Conservation (phyloP, 1,140 invertebrate genomes). For the Drosophila miranda region DNA sequence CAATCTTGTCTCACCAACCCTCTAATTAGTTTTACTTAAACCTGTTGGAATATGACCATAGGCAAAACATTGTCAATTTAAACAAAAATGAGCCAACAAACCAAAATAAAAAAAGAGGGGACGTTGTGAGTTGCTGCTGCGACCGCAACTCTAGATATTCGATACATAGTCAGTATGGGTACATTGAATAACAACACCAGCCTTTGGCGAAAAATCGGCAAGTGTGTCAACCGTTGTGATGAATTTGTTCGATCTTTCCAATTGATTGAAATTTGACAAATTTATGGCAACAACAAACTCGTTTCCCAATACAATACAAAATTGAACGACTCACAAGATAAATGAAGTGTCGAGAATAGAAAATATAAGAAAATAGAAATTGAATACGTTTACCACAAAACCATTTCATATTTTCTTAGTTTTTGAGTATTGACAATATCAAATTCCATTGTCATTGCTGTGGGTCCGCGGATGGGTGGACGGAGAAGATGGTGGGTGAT, state of each 20-base stretch:
- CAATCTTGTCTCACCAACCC: too few species aligned
- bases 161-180: too few species aligned
- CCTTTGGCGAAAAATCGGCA: too few species aligned
- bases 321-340: constrained; percentile 63
- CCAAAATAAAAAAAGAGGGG: too few species aligned
- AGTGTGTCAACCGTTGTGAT: too few species aligned
- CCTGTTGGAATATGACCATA: too few species aligned
- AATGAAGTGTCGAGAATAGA: constrained; percentile 49
- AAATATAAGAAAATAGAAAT: constrained; percentile 39
- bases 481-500: constrained; percentile 12
- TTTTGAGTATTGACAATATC: constrained; percentile 53
- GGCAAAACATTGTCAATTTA: too few species aligned
- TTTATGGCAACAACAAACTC: constrained; percentile 29
- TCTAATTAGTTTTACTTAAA: too few species aligned
- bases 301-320: constrained; percentile 29
- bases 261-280: constrained; percentile 52
- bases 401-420: constrained; percentile 41
- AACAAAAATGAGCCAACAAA: too few species aligned
- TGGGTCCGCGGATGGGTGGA: constrained; percentile 5
- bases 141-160: too few species aligned
- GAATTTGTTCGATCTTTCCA: constrained; percentile 15
- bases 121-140: too few species aligned
- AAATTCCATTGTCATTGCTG: constrained; percentile 70
- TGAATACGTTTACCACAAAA: constrained; percentile 44
- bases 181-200: too few species aligned